Conservation (phyloP, 2,888 invertebrate genomes). For the Alitta virens region DNA sequence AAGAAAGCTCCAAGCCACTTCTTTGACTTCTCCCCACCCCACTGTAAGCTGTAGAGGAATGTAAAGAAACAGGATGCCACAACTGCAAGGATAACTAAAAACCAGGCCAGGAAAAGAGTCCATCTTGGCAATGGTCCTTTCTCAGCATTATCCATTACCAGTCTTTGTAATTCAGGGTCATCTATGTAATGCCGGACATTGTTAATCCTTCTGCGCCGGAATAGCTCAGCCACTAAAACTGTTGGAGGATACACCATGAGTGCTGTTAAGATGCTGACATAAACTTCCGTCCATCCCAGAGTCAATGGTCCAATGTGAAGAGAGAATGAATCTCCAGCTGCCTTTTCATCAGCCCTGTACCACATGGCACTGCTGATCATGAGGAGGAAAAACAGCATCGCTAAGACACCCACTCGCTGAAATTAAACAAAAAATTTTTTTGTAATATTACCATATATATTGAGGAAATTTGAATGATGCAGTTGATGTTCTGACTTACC, state of each 20-base stretch:
- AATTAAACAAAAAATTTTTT: too few relatives aligned
- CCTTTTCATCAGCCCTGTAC: not conserved
- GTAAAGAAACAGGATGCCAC: not conserved
- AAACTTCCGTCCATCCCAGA: not conserved
- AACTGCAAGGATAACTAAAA: not conserved
- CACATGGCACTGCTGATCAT: constrained; percentile 1
- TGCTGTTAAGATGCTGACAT: not conserved
- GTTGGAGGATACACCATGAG: not conserved
- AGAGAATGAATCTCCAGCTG: too few relatives aligned
- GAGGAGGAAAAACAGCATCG: not conserved
- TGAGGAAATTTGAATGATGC: too few relatives aligned
- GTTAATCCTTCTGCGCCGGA: not conserved
- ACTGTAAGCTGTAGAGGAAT: not conserved
- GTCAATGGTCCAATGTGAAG: not conserved
- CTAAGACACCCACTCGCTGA: not conserved
- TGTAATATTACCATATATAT: too few relatives aligned
- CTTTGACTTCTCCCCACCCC: not conserved
- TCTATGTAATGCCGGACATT: too few relatives aligned
- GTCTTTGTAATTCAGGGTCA: too few relatives aligned
- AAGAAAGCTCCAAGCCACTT: not conserved
- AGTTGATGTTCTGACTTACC: too few relatives aligned
- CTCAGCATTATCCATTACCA: too few relatives aligned
- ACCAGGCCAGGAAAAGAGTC: not conserved
- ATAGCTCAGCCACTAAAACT: not conserved
- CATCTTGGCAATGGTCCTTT: too few relatives aligned